Conservation (phyloP, 2,113 vertebrate species). For the Polypterus bichir region DNA sequence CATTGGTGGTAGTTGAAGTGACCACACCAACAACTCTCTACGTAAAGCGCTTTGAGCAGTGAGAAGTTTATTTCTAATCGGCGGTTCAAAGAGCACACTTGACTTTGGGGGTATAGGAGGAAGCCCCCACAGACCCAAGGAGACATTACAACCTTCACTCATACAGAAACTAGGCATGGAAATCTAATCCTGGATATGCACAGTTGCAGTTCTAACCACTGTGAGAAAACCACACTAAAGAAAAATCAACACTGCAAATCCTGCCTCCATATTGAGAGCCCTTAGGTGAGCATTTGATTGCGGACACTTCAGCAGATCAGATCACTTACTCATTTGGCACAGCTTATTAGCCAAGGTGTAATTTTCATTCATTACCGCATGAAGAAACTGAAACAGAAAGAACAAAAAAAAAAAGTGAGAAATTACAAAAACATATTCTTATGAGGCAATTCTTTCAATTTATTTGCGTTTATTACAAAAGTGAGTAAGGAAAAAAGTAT, state of each 20-base stretch:
- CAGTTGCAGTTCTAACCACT: background rate
- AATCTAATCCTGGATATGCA: background rate
- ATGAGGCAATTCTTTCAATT: too few species aligned
- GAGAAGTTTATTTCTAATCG: too few species aligned
- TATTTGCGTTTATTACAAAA: too few species aligned
- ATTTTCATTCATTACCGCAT: constrained; percentile 53
- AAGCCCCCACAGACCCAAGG: background rate
- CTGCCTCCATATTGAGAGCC: background rate
- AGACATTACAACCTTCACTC: background rate
- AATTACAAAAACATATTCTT: too few species aligned
- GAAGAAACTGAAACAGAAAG: constrained; percentile 56
- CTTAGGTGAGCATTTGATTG: background rate
- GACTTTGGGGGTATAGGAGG: too few species aligned
- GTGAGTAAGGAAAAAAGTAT: too few species aligned
- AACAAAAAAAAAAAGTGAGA: background rate
- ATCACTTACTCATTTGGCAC: constrained; percentile 70
- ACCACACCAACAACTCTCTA: too few species aligned
- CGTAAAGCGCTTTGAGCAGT: too few species aligned
- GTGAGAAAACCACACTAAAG: background rate
- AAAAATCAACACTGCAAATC: background rate
- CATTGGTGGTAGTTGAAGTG: too few species aligned
- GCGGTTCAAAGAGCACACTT: too few species aligned
- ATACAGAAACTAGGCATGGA: background rate
- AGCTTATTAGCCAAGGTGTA: constrained; percentile 52
- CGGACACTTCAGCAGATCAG: background rate